Evolutionary conservation across 2,888 invertebrate species (phyloP), one percentile per base, ranked within the genome.

Genomic region (Leptogaster cylindrica): DNA sequence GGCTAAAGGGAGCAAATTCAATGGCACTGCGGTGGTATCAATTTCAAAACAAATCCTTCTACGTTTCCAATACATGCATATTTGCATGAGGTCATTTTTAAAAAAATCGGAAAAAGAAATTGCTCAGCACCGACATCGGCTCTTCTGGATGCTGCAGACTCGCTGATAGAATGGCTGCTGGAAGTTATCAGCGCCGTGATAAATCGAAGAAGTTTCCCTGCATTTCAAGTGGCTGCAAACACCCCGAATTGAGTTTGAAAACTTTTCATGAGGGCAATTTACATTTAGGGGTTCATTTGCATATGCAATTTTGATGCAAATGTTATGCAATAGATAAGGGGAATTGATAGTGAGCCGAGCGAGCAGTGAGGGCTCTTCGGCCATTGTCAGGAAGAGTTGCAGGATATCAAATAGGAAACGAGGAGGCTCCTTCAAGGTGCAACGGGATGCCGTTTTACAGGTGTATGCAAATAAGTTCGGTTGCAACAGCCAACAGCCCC

Each of bases 231-330:
- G 55, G 55, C 31, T 16, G 16, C 61, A 44, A 41, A 44, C 44
- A 44, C 44, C 36, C 23, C 28, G 28, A 61, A 61, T 61, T 61
- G 61, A 58, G 65, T 58, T 65, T 48, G 41, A 23, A 50, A 68
- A 68, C 66, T 66, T 66, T 65, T 44, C 66, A 68, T 63, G 61
- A 63, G 51, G 31, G 51, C 66, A 68, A 68, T 68, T 65, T 68
- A 68, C 66, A 68, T 66, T 68, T 66, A 68, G 25, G 58, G 23
- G 61, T 51, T 52, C 68, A 68, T 68, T 68, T 68, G 31, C 68
- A 68, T 68, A 65, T 66, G 68, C 66, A 46, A 66, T 68, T 66
- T 66, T 65, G 44, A 68, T 68, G 68, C 68, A 68, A 68, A 68
- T 68, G 61, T 61, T 18, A 1, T 27, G 58, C 36, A 68, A 44